Percentiles rank a stretch among this genome's conserved stretches.
Conservation (phyloP, 2,113 vertebrate species). For the Silurus meridionalis region DNA sequence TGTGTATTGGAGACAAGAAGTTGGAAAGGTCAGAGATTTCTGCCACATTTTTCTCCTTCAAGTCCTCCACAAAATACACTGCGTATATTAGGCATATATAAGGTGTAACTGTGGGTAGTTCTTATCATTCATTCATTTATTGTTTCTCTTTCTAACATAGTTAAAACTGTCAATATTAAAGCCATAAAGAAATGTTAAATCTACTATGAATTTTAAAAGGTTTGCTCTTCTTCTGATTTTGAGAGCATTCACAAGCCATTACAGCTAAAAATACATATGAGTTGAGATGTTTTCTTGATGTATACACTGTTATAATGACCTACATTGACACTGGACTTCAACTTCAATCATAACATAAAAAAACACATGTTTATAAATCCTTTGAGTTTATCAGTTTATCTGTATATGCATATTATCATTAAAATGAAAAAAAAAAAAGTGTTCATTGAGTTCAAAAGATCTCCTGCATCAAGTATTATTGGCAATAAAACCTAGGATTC, state of each 20-base stretch:
- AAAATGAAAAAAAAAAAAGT: not conserved
- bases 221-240: not conserved
- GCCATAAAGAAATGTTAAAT: not conserved
- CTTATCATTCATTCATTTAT: not conserved
- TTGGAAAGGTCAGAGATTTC: conserved; percentile 20
- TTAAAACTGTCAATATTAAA: not conserved
- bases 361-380: no score
- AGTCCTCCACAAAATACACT: no score
- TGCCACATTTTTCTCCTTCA: not conserved
- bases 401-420: not conserved
- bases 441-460: not conserved
- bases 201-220: not conserved
- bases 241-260: not conserved
- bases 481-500: not conserved
- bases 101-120: not conserved
- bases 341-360: no score
- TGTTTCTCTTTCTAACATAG: not conserved
- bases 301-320: not conserved
- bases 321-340: not conserved
- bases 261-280: not conserved
- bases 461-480: not conserved
- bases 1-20: not conserved
- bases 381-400: no score
- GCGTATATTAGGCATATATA: not conserved
- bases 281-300: not conserved